These are phyloP conservation scores for Himalopsyche tibetana DNA, from an alignment of 2,888 invertebrate genomes.

Conservation along the genomic window DNA sequence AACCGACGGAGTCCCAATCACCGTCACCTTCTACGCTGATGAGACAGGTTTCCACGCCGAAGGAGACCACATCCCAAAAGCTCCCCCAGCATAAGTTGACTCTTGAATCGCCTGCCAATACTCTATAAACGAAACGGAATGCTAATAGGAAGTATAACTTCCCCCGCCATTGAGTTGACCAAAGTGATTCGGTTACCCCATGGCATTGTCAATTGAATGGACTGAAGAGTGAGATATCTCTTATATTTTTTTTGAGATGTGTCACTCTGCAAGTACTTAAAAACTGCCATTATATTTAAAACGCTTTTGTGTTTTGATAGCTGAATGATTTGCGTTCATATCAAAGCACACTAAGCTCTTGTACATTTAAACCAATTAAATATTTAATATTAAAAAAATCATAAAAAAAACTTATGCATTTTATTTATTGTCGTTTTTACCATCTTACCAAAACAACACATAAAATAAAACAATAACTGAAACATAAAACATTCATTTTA, in stretches of 20 bases:
- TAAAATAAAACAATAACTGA: no score
- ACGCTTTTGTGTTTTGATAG: conserved; percentile 8
- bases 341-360: not conserved
- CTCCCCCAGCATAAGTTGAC: conserved; percentile 54
- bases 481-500: no score
- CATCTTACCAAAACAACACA: no score
- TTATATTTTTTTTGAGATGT: conserved; percentile 29
- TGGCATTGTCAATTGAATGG: conserved; percentile 19
- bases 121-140: conserved; percentile 13
- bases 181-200: not conserved
- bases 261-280: conserved; percentile 8
- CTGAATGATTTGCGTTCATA: conserved; percentile 7
- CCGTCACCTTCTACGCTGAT: conserved; percentile 78
- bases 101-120: not conserved
- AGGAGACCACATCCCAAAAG: conserved; percentile 78
- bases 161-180: not conserved
- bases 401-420: not conserved
- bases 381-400: conserved; percentile 15
- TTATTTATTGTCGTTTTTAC: not conserved
- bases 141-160: not conserved
- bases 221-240: not conserved
- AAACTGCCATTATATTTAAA: conserved; percentile 34
- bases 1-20: conserved; percentile 76
- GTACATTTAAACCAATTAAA: conserved; percentile 30
- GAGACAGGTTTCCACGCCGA: conserved; percentile 81